Evolutionary conservation across 1,140 invertebrate genomes (phyloP).

Genomic region (Ruditapes philippinarum): DNA sequence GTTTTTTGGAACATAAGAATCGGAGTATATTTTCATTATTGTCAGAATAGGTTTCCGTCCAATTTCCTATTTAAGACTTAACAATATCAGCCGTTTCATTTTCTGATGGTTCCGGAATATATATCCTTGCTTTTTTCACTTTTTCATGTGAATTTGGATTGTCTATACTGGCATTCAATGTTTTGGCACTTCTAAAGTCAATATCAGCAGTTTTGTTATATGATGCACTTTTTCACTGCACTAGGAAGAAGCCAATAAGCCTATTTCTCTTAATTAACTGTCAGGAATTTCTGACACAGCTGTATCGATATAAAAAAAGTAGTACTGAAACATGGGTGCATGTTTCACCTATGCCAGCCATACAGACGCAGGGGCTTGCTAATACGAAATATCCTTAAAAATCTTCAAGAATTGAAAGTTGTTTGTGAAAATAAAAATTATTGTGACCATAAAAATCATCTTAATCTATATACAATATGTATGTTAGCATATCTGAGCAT

Average conservation of each 20-base stretch:
- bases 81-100: background rate
- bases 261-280: slow-evolving; percentile 43
- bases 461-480: too few relatives aligned
- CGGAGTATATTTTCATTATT: slow-evolving; percentile 15
- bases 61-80: background rate
- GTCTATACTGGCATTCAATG: background rate
- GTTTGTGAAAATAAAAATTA: too few relatives aligned
- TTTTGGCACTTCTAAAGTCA: slow-evolving; percentile 52
- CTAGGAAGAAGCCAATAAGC: slow-evolving; percentile 52
- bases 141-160: background rate
- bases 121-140: background rate
- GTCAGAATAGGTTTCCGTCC: slow-evolving; percentile 54
- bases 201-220: slow-evolving; percentile 14
- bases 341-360: slow-evolving; percentile 68
- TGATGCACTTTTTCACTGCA: background rate
- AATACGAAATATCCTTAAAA: too few relatives aligned
- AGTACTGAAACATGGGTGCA: slow-evolving; percentile 64
- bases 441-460: too few relatives aligned
- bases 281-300: slow-evolving; percentile 9
- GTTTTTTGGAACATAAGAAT: slow-evolving; percentile 25
- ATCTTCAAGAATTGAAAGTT: too few relatives aligned
- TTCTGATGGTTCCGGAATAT: slow-evolving; percentile 1
- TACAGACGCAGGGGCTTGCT: slow-evolving; percentile 63
- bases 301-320: slow-evolving; percentile 56
- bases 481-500: too few relatives aligned